Percentiles rank a stretch among this genome's conserved stretches.
phyloP scores from a whole-genome alignment of 2,888 invertebrate genomes.

The Rotaria macrura region DNA sequence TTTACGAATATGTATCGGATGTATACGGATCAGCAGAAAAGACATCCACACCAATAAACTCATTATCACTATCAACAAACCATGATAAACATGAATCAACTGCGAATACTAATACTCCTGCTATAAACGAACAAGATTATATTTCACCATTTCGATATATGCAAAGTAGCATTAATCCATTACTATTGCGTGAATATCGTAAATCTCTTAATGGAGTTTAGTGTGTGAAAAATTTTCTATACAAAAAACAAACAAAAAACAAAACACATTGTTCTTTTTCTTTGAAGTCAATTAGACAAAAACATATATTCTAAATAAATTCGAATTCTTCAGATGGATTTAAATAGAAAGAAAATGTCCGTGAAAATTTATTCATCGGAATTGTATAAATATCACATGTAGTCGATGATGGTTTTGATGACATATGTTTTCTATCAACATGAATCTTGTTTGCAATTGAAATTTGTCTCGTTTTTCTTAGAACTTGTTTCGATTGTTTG shows the following conservation, averaged over 20 bases:
- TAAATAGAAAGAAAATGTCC: neutral
- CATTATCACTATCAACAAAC: neutral
- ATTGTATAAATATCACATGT: neutral
- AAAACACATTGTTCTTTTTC: neutral
- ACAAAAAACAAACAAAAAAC: no score
- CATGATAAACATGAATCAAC: neutral
- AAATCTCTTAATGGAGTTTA: neutral
- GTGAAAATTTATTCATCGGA: neutral
- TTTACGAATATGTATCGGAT: neutral
- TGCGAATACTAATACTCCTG: neutral
- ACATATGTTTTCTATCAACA: neutral
- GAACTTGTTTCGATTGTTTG: no score
- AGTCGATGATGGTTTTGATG: neutral
- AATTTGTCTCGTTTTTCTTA: neutral
- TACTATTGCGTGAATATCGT: constrained; percentile 5
- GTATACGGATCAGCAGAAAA: neutral
- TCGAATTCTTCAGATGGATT: neutral
- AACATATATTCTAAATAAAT: neutral
- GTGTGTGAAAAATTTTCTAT: no score
- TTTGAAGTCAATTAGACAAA: neutral
- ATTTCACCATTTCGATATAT: constrained; percentile 7
- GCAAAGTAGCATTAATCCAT: constrained; percentile 14
- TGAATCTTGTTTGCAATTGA: neutral
- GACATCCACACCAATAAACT: neutral
- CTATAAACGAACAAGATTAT: neutral